A percentile compares a stretch with the other conserved stretches of the same genome.
Conservation (phyloP, 2,797 vertebrate genomes). For the Dallia pectoralis region DNA sequence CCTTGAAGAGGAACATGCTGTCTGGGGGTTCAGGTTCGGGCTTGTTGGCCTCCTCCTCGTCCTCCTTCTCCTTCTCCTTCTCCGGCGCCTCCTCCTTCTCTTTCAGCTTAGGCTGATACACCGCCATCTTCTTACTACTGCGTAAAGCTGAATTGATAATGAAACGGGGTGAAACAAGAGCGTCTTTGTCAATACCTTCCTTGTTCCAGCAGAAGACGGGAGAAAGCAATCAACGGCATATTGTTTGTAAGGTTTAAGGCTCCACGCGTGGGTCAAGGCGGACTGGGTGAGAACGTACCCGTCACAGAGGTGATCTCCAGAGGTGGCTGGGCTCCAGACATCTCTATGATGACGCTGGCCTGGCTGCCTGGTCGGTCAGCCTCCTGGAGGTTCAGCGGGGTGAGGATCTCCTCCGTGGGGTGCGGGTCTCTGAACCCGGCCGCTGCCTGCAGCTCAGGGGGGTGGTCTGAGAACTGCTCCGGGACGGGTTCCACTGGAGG, state of each 20-base stretch:
- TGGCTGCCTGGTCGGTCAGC: slow-evolving; percentile 69
- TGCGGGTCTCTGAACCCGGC: slow-evolving; percentile 78
- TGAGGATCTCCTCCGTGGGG: slow-evolving; percentile 80
- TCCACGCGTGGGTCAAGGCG: not conserved
- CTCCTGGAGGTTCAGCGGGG: slow-evolving; percentile 78
- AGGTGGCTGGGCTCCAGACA: slow-evolving; percentile 75
- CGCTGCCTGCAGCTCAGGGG: slow-evolving; percentile 61
- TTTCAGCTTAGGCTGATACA: slow-evolving; percentile 76
- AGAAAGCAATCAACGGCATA: not conserved
- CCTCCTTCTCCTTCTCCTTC: slow-evolving; percentile 65
- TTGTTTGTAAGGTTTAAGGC: not conserved
- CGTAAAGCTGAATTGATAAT: slow-evolving; percentile 49
- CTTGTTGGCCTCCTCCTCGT: slow-evolving; percentile 74
- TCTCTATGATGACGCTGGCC: slow-evolving; percentile 84
- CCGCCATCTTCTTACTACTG: slow-evolving; percentile 88
- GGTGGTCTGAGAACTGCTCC: slow-evolving; percentile 48
- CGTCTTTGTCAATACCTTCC: not conserved
- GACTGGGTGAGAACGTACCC: slow-evolving; percentile 55
- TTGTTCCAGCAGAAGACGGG: not conserved
- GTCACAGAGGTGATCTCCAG: slow-evolving; percentile 81
- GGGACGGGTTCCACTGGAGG: slow-evolving; percentile 65
- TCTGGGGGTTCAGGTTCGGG: slow-evolving; percentile 87
- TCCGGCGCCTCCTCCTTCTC: slow-evolving; percentile 45
- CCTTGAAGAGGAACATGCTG: slow-evolving; percentile 99
- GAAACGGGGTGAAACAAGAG: not conserved